These are phyloP conservation scores for Amphipoea lucens DNA, from an alignment of 2,888 invertebrate genomes.

Conservation along the genomic window DNA sequence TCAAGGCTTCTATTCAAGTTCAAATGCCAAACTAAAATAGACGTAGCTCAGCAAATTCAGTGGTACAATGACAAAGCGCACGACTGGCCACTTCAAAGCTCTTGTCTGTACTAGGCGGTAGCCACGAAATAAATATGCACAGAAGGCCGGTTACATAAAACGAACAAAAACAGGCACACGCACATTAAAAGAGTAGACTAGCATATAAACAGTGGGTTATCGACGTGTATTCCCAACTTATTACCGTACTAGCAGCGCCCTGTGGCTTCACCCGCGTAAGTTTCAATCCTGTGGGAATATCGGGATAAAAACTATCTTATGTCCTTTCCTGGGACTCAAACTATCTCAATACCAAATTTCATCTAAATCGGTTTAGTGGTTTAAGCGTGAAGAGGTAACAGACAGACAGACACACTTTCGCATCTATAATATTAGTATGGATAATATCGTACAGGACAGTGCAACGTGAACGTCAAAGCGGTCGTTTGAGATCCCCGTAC, in stretches of 20 bases:
- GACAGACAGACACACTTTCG: no score
- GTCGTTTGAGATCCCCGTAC: background rate
- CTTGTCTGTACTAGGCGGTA: background rate
- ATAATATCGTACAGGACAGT: background rate
- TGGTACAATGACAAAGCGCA: slow-evolving; percentile 34
- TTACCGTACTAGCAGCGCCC: no score
- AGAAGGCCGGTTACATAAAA: background rate
- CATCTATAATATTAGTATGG: no score
- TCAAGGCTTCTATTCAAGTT: slow-evolving; percentile 32
- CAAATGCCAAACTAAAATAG: slow-evolving; percentile 21
- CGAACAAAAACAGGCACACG: no score
- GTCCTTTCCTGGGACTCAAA: no score
- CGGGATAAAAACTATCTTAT: no score
- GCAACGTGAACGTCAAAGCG: background rate
- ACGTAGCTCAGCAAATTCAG: slow-evolving; percentile 21
- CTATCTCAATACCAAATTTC: no score
- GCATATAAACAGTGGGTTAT: background rate
- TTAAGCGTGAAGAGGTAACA: no score
- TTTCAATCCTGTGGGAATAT: no score
- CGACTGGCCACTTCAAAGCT: slow-evolving; percentile 11
- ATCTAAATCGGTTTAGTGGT: no score
- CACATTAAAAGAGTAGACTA: background rate
- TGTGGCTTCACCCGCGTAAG: no score
- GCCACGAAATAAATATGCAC: background rate
- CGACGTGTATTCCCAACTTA: no score